Percentiles rank a stretch among this genome's conserved stretches.
Evolutionary conservation across 2,113 vertebrate genomes (phyloP).

Genomic region (Rhodinocichla rosea): DNA sequence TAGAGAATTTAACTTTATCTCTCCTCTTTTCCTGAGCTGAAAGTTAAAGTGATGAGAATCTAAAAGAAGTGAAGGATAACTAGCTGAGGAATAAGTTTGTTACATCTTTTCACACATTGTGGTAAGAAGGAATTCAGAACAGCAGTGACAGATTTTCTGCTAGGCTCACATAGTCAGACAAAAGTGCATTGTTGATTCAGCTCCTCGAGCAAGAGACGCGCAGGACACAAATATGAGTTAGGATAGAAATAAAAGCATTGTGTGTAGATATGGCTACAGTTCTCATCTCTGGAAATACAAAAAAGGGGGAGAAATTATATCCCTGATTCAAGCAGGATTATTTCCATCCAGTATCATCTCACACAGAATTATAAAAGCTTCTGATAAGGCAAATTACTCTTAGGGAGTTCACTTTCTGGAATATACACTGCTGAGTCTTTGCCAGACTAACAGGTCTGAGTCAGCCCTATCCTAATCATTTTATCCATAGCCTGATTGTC

Average conservation of each 20-base stretch:
- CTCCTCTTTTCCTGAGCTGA: not conserved
- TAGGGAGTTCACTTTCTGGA: slow-evolving; percentile 70
- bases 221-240: not conserved
- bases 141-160: not conserved
- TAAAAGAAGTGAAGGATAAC: not conserved
- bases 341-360: slow-evolving; percentile 13
- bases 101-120: not conserved
- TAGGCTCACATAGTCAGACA: not conserved
- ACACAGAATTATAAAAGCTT: slow-evolving; percentile 30
- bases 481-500: slow-evolving; percentile 61
- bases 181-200: not conserved
- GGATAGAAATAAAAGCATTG: not conserved
- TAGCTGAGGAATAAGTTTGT: not conserved
- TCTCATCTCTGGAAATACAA: not conserved
- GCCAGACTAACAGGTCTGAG: slow-evolving; percentile 66
- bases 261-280: not conserved
- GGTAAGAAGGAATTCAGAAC: not conserved
- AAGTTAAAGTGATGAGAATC: not conserved
- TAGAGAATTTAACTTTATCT: not conserved
- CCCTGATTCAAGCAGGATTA: not conserved
- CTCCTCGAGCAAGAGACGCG: not conserved
- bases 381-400: slow-evolving; percentile 58
- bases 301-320: not conserved
- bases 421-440: slow-evolving; percentile 31
- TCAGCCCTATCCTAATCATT: slow-evolving; percentile 64